Conservation (phyloP, 2,888 invertebrate genomes). For the Chouioia cunea region DNA sequence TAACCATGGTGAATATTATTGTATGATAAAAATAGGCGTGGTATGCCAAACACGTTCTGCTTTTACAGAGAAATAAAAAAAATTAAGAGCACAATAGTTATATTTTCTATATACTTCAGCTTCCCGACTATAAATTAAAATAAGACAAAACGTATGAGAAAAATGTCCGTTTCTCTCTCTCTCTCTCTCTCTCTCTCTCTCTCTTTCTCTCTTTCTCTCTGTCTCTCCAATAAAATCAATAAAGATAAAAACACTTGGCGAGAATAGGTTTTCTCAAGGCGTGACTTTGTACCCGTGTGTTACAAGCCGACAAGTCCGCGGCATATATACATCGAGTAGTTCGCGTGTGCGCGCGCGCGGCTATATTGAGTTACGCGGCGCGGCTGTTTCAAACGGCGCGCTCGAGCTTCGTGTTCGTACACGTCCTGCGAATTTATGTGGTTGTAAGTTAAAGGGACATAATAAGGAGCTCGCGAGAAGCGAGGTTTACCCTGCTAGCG, state of each 20-base stretch:
- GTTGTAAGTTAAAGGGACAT: constrained; percentile 23
- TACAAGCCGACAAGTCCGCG: neutral
- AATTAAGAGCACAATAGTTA: too few species aligned
- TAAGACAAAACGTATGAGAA: too few species aligned
- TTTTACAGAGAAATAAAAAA: too few species aligned
- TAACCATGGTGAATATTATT: too few species aligned
- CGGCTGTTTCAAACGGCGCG: constrained; percentile 43
- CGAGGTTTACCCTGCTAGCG: neutral
- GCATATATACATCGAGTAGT: neutral
- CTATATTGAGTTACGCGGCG: constrained; percentile 41
- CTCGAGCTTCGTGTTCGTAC: neutral
- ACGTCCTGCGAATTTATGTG: constrained; percentile 41
- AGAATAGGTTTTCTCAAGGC: constrained; percentile 3
- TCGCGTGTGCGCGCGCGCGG: neutral
- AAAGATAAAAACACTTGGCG: constrained; percentile 4
- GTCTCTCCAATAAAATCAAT: constrained; percentile 16
- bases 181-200: constrained; percentile 17
- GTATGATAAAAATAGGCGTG: too few species aligned
- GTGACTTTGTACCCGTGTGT: constrained; percentile 9
- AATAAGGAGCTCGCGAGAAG: constrained; percentile 18
- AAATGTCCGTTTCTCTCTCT: constrained; percentile 9
- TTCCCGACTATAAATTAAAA: too few species aligned
- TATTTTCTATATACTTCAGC: too few species aligned
- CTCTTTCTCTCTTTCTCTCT: constrained; percentile 17
- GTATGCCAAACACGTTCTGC: too few species aligned